phyloP scores from a whole-genome alignment of 2,888 invertebrate species.

The Cryptus viduatorius region DNA sequence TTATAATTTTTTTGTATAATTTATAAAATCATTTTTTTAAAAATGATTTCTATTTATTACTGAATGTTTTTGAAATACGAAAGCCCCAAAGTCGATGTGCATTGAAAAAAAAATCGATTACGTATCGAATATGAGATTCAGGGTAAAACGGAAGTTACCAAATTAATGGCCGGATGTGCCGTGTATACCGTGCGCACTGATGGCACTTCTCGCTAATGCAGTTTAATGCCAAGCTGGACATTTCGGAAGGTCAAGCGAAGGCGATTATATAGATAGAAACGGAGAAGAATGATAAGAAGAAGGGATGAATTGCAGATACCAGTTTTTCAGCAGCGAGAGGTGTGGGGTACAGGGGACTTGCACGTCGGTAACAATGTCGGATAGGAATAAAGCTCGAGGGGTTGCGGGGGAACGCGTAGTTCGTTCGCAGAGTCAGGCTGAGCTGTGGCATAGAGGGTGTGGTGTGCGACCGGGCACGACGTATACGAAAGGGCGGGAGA shows the following conservation, averaged over 20 bases:
- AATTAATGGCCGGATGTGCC: too few species aligned
- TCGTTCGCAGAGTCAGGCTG: constrained; percentile 64
- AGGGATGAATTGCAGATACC: constrained; percentile 51
- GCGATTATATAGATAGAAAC: neutral
- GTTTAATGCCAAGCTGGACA: neutral
- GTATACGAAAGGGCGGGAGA: constrained; percentile 67
- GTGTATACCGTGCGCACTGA: neutral
- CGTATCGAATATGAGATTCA: too few species aligned
- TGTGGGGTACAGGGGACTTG: constrained; percentile 67
- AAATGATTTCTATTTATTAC: too few species aligned
- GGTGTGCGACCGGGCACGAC: constrained; percentile 61
- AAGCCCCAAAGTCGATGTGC: too few species aligned
- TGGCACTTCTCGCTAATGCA: neutral
- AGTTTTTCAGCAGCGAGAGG: constrained; percentile 65
- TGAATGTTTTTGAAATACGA: too few species aligned
- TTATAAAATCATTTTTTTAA: too few species aligned
- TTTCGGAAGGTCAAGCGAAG: neutral
- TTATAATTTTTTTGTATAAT: too few species aligned
- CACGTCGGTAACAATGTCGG: constrained; percentile 83
- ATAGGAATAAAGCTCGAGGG: constrained; percentile 81
- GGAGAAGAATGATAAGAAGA: constrained; percentile 3
- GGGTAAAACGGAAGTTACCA: too few species aligned
- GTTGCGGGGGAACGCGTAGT: constrained; percentile 61
- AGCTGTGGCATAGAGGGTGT: constrained; percentile 58
- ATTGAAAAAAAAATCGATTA: too few species aligned